These are phyloP conservation scores for Hucho hucho DNA, from an alignment of 2,113 vertebrate species.

Conservation along the genomic window DNA sequence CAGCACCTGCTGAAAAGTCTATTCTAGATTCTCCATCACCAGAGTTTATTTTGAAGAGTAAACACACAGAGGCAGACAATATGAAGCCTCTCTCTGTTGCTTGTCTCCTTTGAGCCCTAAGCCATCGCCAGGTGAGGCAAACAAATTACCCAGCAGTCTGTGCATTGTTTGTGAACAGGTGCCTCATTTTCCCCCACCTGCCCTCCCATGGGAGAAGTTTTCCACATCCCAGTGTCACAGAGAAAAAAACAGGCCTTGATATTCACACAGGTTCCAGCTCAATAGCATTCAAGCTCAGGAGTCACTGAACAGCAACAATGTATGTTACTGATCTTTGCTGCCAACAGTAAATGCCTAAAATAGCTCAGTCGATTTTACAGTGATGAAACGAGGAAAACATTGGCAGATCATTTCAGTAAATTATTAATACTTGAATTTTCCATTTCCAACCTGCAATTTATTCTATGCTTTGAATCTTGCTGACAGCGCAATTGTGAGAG, in stretches of 20 bases:
- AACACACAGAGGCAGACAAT: constrained; percentile 12
- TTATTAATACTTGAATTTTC: constrained; percentile 18
- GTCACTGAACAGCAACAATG: not conserved
- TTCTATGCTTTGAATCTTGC: constrained; percentile 11
- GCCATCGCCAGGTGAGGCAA: constrained; percentile 35
- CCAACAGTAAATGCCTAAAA: not conserved
- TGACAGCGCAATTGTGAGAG: constrained; percentile 44
- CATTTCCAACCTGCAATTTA: not conserved
- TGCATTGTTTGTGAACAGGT: constrained; percentile 33
- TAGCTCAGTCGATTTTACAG: not conserved
- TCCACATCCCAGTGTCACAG: not conserved
- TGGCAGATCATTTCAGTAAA: constrained; percentile 48
- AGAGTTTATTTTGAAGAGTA: not conserved
- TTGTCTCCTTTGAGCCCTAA: constrained; percentile 5
- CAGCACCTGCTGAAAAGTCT: not conserved
- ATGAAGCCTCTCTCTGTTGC: not conserved
- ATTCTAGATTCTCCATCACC: not conserved
- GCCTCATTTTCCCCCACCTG: constrained; percentile 23
- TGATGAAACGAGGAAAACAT: constrained; percentile 8
- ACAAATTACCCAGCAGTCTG: constrained; percentile 21
- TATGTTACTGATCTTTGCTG: not conserved
- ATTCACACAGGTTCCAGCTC: constrained; percentile 17
- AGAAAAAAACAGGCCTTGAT: not conserved
- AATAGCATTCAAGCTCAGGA: constrained; percentile 33
- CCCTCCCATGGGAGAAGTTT: constrained; percentile 5